phyloP scores from a whole-genome alignment of 2,797 vertebrate genomes.

The Heterohyrax brucei region DNA sequence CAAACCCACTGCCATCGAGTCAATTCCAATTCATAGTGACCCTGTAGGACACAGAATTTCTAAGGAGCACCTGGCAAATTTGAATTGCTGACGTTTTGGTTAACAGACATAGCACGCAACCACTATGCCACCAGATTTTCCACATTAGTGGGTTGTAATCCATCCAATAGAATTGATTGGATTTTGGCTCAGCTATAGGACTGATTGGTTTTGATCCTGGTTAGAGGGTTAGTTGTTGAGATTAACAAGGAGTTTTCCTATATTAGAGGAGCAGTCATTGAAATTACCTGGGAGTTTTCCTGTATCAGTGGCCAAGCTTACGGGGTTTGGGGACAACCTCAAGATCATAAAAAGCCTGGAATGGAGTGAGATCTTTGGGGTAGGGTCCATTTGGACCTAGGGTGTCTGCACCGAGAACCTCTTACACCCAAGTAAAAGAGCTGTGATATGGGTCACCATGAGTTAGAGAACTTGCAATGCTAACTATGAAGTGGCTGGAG shows the following conservation, averaged over 20 bases:
- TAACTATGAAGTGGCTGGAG: background rate
- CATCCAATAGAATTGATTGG: background rate
- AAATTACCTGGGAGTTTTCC: background rate
- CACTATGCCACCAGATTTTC: no score
- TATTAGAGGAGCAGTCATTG: background rate
- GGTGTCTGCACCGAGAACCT: background rate
- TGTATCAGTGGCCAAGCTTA: background rate
- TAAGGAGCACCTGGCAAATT: no score
- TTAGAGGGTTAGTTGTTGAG: background rate
- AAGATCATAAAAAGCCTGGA: background rate
- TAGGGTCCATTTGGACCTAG: no score
- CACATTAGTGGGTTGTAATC: background rate
- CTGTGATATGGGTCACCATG: background rate
- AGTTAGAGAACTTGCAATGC: background rate
- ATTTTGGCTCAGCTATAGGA: background rate
- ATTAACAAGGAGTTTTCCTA: background rate
- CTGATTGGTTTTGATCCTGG: background rate
- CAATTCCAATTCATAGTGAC: no score
- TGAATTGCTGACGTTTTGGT: no score
- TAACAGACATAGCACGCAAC: no score
- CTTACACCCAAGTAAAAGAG: no score
- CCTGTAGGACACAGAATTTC: no score
- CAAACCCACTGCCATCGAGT: no score
- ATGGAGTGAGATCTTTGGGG: background rate
- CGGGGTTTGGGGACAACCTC: background rate